Conservation (phyloP, 2,113 vertebrate species). For the Gadus chalcogrammus region DNA sequence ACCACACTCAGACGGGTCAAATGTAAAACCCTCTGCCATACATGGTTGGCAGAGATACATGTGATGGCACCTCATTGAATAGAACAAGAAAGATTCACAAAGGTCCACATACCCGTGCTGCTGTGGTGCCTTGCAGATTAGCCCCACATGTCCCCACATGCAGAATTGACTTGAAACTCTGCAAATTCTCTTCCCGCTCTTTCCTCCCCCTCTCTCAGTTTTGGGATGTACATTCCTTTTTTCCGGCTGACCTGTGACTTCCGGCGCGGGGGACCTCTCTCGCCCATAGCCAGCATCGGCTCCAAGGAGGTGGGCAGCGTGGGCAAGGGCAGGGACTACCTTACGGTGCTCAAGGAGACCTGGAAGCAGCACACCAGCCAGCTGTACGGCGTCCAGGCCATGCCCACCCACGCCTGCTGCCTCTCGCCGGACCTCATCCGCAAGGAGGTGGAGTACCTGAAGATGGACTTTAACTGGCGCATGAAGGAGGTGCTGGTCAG, state of each 20-base stretch:
- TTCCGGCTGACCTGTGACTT: conserved; percentile 90
- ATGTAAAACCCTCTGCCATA: no score
- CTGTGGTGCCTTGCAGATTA: not conserved
- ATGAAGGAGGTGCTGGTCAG: conserved; percentile 98
- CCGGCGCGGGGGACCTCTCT: conserved; percentile 75
- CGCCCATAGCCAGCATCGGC: conserved; percentile 81
- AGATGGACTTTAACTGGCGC: conserved; percentile 97
- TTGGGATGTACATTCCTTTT: conserved; percentile 98
- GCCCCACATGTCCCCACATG: no score
- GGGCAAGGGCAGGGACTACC: conserved; percentile 82
- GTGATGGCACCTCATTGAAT: no score
- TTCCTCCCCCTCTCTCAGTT: conserved; percentile 66
- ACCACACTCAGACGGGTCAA: not conserved
- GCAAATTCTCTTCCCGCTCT: not conserved
- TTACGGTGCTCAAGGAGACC: conserved; percentile 88
- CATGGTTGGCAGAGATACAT: no score
- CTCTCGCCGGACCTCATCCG: conserved; percentile 95
- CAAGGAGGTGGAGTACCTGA: conserved; percentile 93
- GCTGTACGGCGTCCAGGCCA: conserved; percentile 84
- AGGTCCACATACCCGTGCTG: not conserved
- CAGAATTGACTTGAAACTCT: not conserved
- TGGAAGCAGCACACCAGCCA: conserved; percentile 96
- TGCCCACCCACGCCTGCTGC: conserved; percentile 97
- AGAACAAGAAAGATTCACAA: no score
- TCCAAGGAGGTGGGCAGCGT: conserved; percentile 78